Evolutionary conservation across 2,888 invertebrate genomes (phyloP).

Genomic region (Magallana nippona): DNA sequence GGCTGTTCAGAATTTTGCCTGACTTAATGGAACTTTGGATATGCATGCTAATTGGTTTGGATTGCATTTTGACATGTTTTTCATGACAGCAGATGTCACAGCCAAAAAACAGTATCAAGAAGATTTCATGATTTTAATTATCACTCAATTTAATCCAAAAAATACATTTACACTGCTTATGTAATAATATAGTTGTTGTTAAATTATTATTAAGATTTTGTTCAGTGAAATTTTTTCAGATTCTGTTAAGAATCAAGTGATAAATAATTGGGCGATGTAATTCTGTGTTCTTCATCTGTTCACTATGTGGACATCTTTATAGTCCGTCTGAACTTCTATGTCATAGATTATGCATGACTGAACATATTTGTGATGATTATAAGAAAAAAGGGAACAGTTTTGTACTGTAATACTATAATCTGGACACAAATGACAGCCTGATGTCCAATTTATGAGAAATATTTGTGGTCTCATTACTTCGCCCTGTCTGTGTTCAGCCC

Average conservation of each 20-base stretch:
- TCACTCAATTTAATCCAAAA: too few species aligned
- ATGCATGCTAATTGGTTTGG: conserved; percentile 4
- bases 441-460: conserved; percentile 35
- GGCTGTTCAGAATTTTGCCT: background rate
- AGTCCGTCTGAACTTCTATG: background rate
- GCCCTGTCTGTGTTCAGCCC: background rate
- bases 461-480: conserved; percentile 17
- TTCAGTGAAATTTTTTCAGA: too few species aligned
- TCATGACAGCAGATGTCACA: background rate
- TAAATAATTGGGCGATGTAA: too few species aligned
- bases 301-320: too few species aligned
- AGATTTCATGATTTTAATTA: too few species aligned
- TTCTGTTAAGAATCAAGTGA: too few species aligned
- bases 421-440: conserved; percentile 6
- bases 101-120: background rate
- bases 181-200: too few species aligned
- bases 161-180: too few species aligned
- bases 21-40: background rate
- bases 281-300: too few species aligned
- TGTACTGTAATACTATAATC: background rate
- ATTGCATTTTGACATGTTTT: conserved; percentile 3
- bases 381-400: background rate
- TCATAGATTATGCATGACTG: conserved; percentile 3
- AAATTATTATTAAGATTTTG: too few species aligned
- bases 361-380: conserved; percentile 27